phyloP scores from a whole-genome alignment of 1,140 invertebrate species.

The Panagrolaimus sp. region DNA sequence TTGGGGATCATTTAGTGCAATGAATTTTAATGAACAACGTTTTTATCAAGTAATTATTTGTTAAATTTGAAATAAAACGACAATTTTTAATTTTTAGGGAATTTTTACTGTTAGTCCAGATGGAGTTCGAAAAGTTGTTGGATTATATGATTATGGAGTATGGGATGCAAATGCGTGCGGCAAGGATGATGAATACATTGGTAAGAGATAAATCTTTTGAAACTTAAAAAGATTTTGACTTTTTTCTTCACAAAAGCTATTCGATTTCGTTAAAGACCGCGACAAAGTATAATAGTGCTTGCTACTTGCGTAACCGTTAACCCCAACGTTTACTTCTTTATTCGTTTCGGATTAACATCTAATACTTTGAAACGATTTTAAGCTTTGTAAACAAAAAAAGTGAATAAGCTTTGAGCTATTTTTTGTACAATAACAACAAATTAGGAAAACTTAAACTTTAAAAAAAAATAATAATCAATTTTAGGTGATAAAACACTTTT shows the following conservation, averaged over 20 bases:
- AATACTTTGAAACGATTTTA: background rate
- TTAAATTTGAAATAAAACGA: background rate
- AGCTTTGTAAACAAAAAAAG: slow-evolving; percentile 5
- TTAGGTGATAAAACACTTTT: slow-evolving; percentile 53
- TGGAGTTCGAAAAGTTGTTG: slow-evolving; percentile 50
- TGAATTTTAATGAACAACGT: slow-evolving; percentile 57
- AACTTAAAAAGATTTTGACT: too few relatives aligned
- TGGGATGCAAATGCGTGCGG: slow-evolving; percentile 55
- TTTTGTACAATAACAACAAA: slow-evolving; percentile 2
- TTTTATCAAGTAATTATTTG: slow-evolving; percentile 46
- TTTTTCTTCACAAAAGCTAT: too few relatives aligned
- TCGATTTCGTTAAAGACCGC: too few relatives aligned
- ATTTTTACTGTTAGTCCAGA: slow-evolving; percentile 54
- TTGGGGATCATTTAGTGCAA: slow-evolving; percentile 57
- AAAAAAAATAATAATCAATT: slow-evolving; percentile 27
- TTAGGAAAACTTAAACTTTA: background rate
- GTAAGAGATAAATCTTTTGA: slow-evolving; percentile 22
- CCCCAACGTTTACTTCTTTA: too few relatives aligned
- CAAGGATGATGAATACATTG: slow-evolving; percentile 56
- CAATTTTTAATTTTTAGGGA: slow-evolving; percentile 38
- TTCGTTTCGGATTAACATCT: background rate
- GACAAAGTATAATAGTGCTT: too few relatives aligned
- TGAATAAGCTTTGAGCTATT: background rate
- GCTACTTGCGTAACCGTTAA: too few relatives aligned
- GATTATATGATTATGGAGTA: slow-evolving; percentile 54